Conservation (phyloP, 2,888 invertebrate species). For the Ariolimax columbianus region DNA sequence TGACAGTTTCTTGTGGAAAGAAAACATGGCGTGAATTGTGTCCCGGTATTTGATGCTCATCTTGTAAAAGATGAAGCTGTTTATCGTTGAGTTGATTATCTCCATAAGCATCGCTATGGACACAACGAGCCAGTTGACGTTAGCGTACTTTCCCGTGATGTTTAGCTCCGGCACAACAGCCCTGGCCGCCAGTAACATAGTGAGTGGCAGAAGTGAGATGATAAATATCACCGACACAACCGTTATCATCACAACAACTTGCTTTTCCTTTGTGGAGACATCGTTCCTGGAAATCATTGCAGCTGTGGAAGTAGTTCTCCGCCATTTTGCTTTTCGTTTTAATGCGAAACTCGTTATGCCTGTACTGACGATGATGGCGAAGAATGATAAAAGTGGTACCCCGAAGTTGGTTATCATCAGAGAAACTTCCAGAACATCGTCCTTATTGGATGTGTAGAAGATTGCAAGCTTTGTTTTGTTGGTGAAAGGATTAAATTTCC, state of each 20-base stretch:
- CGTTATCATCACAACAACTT: background rate
- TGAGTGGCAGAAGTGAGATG: background rate
- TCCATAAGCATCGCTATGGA: slow-evolving; percentile 3
- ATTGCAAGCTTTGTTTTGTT: slow-evolving; percentile 9
- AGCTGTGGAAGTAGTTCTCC: background rate
- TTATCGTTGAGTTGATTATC: slow-evolving; percentile 19
- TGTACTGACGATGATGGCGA: background rate
- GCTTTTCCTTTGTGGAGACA: background rate
- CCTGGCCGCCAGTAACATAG: background rate
- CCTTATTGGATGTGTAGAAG: background rate
- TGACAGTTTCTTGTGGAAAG: too few relatives aligned
- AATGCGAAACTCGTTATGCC: background rate
- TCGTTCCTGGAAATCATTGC: background rate
- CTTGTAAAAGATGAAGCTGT: slow-evolving; percentile 27
- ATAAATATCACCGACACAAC: background rate
- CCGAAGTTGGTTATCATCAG: background rate
- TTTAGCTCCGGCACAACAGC: slow-evolving; percentile 16
- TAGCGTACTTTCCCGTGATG: background rate
- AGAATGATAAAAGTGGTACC: background rate
- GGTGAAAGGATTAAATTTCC: slow-evolving; percentile 13
- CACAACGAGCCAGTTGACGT: background rate
- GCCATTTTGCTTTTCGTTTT: slow-evolving; percentile 2
- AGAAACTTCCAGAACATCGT: background rate
- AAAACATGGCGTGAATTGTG: background rate
- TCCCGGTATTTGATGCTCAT: slow-evolving; percentile 24